Conservation (phyloP, 2,113 vertebrate species). For the Spilogale gracilis region DNA sequence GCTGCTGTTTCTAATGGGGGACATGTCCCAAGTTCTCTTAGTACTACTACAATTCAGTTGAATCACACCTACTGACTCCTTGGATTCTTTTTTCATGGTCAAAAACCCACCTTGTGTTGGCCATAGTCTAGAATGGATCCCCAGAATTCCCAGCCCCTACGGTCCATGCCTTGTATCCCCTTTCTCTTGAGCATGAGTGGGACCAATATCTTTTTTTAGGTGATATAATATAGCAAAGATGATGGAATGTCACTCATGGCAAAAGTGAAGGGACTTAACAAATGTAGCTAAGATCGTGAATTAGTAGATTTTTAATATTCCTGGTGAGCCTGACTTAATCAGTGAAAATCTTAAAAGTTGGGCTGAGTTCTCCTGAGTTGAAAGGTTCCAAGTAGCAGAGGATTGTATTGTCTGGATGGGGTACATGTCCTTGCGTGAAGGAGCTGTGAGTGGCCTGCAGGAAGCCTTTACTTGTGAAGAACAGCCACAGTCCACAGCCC, state of each 20-base stretch:
- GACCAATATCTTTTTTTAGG: neutral
- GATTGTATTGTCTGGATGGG: neutral
- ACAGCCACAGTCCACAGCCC: no score
- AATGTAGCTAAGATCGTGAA: neutral
- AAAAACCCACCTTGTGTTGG: neutral
- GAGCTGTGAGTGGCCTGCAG: neutral
- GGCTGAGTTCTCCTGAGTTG: neutral
- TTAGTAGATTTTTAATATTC: neutral
- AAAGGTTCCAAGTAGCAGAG: neutral
- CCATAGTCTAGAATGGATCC: rapidly evolving
- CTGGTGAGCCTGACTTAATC: neutral
- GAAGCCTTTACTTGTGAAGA: neutral
- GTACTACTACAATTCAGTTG: neutral
- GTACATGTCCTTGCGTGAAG: rapidly evolving
- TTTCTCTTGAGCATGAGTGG: neutral
- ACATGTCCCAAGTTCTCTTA: neutral
- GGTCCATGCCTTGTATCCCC: no score
- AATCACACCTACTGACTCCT: neutral
- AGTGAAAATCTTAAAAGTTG: neutral
- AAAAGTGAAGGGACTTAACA: neutral
- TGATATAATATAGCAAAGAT: neutral
- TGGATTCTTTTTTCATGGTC: slow-evolving; percentile 27
- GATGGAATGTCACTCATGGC: no score
- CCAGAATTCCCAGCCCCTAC: neutral
- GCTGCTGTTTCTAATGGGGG: slow-evolving; percentile 4